Evolutionary conservation across 64 coral and sea anemone genomes (phyloP).

Genomic region (Pachyseris speciosa): DNA sequence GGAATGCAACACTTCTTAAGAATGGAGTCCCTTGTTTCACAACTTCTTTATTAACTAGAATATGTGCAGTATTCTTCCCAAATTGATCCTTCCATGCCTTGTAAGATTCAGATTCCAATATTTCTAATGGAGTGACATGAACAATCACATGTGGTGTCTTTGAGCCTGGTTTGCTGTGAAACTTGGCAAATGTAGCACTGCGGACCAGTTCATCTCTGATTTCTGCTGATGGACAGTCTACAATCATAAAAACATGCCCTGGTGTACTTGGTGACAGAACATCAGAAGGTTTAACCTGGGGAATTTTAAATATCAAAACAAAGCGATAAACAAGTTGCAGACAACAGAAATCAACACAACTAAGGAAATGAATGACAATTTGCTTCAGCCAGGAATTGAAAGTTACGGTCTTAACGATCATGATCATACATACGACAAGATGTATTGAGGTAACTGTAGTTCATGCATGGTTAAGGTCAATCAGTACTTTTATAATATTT

Average conservation of each 20-base stretch:
- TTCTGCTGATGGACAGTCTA: constrained; percentile 9
- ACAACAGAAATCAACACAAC: too few relatives aligned
- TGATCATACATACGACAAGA: too few relatives aligned
- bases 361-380: too few relatives aligned
- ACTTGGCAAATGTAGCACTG: background rate
- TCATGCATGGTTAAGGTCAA: too few relatives aligned
- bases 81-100: constrained; percentile 58
- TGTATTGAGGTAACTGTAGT: too few relatives aligned
- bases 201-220: constrained; percentile 18
- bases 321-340: background rate
- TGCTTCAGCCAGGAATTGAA: too few relatives aligned
- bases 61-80: constrained; percentile 57
- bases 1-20: constrained; percentile 47
- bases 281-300: constrained; percentile 9
- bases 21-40: constrained; percentile 42
- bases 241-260: constrained; percentile 18
- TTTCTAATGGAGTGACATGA: constrained; percentile 62
- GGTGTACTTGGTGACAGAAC: background rate
- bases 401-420: too few relatives aligned
- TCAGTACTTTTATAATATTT: too few relatives aligned
- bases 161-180: background rate
- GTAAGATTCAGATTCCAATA: constrained; percentile 60
- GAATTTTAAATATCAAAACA: background rate
- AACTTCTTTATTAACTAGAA: constrained; percentile 51
- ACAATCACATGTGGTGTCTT: constrained; percentile 58